Percentiles rank a stretch among this genome's conserved stretches.
Evolutionary conservation across 2,797 vertebrate genomes (phyloP).

Genomic region (Kryptopterus vitreolus): DNA sequence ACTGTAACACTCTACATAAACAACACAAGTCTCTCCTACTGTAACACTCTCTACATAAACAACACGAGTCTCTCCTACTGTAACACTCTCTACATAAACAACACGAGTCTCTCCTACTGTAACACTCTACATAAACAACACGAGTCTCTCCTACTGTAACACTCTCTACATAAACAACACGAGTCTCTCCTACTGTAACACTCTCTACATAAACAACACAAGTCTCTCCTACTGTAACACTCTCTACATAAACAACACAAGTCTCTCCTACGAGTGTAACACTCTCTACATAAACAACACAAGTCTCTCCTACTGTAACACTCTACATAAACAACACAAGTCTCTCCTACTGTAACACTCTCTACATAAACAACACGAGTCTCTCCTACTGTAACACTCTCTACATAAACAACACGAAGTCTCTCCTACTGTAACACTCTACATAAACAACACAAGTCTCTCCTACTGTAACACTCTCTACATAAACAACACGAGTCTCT

Average conservation of each 20-base stretch:
- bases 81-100: too few relatives aligned
- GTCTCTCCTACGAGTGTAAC: neutral
- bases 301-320: neutral
- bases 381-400: neutral
- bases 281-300: neutral
- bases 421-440: neutral
- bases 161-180: neutral
- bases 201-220: neutral
- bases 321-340: too few relatives aligned
- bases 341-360: neutral
- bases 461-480: neutral
- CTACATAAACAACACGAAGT: too few relatives aligned
- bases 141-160: neutral
- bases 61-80: neutral
- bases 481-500: neutral
- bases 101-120: too few relatives aligned
- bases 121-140: too few relatives aligned
- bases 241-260: neutral
- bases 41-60: neutral
- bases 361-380: too few relatives aligned
- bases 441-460: too few relatives aligned
- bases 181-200: neutral
- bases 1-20: too few relatives aligned
- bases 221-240: neutral
- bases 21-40: neutral